Evolutionary conservation across 1,140 invertebrate genomes (phyloP), one percentile per base, ranked within the genome.

Genomic region (Oncopodura yosiiana): DNA sequence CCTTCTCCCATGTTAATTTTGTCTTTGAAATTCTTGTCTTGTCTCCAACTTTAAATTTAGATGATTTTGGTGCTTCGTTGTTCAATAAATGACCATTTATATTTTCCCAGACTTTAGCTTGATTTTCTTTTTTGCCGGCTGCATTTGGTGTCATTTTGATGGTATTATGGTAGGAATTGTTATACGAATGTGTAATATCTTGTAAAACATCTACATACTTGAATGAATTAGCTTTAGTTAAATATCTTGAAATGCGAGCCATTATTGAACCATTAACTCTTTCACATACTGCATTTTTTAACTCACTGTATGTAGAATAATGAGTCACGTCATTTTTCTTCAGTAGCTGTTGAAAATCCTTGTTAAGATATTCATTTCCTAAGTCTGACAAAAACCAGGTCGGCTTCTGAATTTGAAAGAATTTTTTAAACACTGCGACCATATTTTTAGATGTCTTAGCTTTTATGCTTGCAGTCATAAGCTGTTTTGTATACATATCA

Each of bases 121-220:
- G 3, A 26, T 59, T 55, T 38, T 54, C 51, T 9, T 19, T 12
- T 26, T n/a, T 49, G n/a, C n/a, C n/a, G 2, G 55, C 57, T 14
- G 41, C 6, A 21, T 23, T 38, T 14, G 57, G 57, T 36, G 36
- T n/a, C 23, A 26, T 38, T 27, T 44, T 36, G 14, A 59, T 54
- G 12, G 27, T 43, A 2, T 39, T 27, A 50, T 59, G 57, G 19
- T 42, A 54, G 21, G 52, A 29, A 21, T 43, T 49, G 23, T 59
- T 59, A 30, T 59, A 59, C 2, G 44, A 8, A 21, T 43, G 23
- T 11, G 27, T 34, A 53, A 59, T 50, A 3, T 39, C 32, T 16
- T 19, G 36, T 12, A 59, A 41, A 2, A 27, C 23, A 29, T 59
- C 18, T 24, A 42, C 16, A 49, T 32, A 55, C 23, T 36, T 30